A percentile compares a stretch with the other conserved stretches of the same genome.
These are phyloP conservation scores for Ephialtes manifestator DNA, from an alignment of 2,888 invertebrate species.

Conservation along the genomic window DNA sequence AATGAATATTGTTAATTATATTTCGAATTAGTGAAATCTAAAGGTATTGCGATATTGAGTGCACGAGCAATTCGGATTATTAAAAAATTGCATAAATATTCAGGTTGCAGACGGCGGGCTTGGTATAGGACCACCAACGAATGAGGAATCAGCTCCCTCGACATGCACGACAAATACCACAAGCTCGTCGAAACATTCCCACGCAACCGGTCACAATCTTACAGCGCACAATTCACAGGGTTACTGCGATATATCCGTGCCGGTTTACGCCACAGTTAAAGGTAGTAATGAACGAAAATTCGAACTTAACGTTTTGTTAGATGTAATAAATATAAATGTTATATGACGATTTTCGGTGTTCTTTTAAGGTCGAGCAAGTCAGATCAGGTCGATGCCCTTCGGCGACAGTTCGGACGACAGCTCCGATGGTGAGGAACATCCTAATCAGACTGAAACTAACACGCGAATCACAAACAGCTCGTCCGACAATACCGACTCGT, in stretches of 20 bases:
- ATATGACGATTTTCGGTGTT: neutral
- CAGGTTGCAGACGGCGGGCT: slow-evolving; percentile 85
- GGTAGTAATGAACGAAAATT: slow-evolving; percentile 82
- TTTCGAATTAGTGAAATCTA: neutral
- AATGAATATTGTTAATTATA: neutral
- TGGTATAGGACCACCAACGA: slow-evolving; percentile 83
- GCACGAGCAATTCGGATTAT: slow-evolving; percentile 66
- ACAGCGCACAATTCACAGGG: slow-evolving; percentile 89
- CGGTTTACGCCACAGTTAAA: slow-evolving; percentile 98
- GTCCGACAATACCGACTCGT: slow-evolving; percentile 88
- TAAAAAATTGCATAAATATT: neutral
- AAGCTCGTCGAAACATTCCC: slow-evolving; percentile 84
- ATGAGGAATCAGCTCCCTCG: slow-evolving; percentile 83
- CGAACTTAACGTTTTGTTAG: too few relatives aligned
- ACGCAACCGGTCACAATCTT: slow-evolving; percentile 83
- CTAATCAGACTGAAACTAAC: slow-evolving; percentile 87
- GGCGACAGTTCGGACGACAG: slow-evolving; percentile 98
- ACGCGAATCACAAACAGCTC: slow-evolving; percentile 87
- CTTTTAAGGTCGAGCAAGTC: slow-evolving; percentile 92
- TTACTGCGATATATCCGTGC: slow-evolving; percentile 96
- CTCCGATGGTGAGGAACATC: slow-evolving; percentile 94
- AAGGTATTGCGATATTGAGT: slow-evolving; percentile 39
- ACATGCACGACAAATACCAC: slow-evolving; percentile 82
- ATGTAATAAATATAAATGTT: neutral
- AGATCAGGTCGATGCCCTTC: slow-evolving; percentile 98